Evolutionary conservation across 2,113 vertebrate species (phyloP), one percentile per base, ranked within the genome.

Genomic region (Pungitius pungitius): DNA sequence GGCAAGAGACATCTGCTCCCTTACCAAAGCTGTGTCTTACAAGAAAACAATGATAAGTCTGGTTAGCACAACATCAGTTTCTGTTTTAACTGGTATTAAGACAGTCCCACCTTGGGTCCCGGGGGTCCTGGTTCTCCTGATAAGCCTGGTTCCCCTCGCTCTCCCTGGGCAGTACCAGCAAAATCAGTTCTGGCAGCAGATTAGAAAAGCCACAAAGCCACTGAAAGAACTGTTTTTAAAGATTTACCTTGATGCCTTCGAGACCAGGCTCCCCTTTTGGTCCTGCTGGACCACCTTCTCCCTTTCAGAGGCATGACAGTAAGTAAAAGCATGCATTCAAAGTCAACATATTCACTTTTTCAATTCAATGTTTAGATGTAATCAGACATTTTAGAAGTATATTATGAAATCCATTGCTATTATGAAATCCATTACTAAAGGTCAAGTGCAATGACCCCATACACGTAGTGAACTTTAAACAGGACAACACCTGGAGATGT

Each of bases 221-320:
- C 2, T 24, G 8, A 78, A 58, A 24, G 24, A 58, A 11, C 7
- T 35, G 30, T 2, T 67, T 73, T 17, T 33, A 13, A 45, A 3
- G 51, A 79, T 80, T 77, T 37, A 93, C 94, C 80, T 83, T 85
- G 43, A 8, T 8, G 1, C 93, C 94, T 35, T 61, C 30, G 8
- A 62, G 17, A 62, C 94, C 94, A 33, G 85, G 64, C 20, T 88
- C 75, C 8, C 94, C 94, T 59, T 10, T 90, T 24, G 52, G 73
- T 73, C 94, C 94, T 24, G 63, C 27, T 9, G 75, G 56, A 2
- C 94, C 94, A 22, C 18, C 4, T 30, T 90, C 90, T 33, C 94
- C 94, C 94, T 95, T 73, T 12, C 2, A 37, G 65, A 47, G 20
- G 7, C 0, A 39, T 69, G 14, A 54, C 15, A 64, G 11, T 0